phyloP scores from a whole-genome alignment of 2,888 invertebrate genomes.

The Metopia argyrocephala region DNA sequence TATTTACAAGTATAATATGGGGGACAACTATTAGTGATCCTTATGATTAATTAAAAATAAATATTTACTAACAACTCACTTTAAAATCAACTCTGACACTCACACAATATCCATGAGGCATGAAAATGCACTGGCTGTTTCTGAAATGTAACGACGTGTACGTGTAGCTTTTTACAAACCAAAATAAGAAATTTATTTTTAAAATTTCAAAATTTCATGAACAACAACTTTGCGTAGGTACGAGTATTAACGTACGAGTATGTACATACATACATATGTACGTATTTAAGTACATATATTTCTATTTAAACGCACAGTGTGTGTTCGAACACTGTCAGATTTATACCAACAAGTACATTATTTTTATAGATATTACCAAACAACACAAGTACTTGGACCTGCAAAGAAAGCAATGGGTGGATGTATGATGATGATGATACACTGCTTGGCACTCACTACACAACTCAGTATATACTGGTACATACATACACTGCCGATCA shows the following conservation, averaged over 20 bases:
- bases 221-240: slow-evolving; percentile 69
- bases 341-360: not conserved
- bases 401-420: not conserved
- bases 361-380: too few species aligned
- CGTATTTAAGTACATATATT: not conserved
- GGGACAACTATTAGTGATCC: too few species aligned
- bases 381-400: too few species aligned
- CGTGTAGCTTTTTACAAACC: slow-evolving; percentile 12
- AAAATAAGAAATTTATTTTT: slow-evolving; percentile 60
- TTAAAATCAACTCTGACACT: too few species aligned
- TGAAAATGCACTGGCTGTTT: slow-evolving; percentile 56
- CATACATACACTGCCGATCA: too few species aligned
- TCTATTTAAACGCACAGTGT: not conserved
- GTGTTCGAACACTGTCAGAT: too few species aligned
- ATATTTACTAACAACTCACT: too few species aligned
- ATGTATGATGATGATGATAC: too few species aligned
- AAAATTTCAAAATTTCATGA: slow-evolving; percentile 65
- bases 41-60: too few species aligned
- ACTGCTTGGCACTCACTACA: too few species aligned
- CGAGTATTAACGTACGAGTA: slow-evolving; percentile 27
- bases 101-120: slow-evolving; percentile 34
- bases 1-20: too few species aligned
- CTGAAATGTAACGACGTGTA: not conserved
- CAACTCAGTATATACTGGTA: too few species aligned
- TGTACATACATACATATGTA: not conserved